Percentiles rank a stretch among this genome's conserved stretches.
Evolutionary conservation across 2,888 invertebrate species (phyloP).

Genomic region (Dilophus febrilis): DNA sequence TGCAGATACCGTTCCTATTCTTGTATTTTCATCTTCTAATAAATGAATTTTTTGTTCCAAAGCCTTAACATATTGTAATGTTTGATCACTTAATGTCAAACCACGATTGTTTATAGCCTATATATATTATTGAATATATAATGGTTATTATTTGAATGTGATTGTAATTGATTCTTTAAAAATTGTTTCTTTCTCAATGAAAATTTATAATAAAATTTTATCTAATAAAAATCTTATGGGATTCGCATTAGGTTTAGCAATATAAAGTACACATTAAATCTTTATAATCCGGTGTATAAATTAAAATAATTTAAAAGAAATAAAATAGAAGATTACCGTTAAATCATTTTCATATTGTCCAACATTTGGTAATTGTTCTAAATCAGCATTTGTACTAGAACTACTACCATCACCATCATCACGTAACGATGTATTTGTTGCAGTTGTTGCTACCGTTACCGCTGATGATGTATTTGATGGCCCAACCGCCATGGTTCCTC

Average conservation of each 20-base stretch:
- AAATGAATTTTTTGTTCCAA: constrained; percentile 75
- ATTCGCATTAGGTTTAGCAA: too few species aligned
- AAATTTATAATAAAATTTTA: too few species aligned
- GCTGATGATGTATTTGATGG: constrained; percentile 15
- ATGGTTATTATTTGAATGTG: too few species aligned
- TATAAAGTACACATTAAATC: too few species aligned
- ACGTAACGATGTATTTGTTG: constrained; percentile 35
- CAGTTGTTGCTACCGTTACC: constrained; percentile 34
- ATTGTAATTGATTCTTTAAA: too few species aligned
- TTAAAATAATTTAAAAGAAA: too few species aligned
- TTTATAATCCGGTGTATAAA: too few species aligned
- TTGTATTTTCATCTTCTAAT: constrained; percentile 51
- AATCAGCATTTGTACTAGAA: constrained; percentile 77
- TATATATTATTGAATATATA: too few species aligned
- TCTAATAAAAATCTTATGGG: too few species aligned
- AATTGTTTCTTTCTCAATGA: too few species aligned
- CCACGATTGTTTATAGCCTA: too few species aligned
- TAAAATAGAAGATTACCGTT: constrained; percentile 22
- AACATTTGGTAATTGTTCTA: constrained; percentile 35
- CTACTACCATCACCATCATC: constrained; percentile 94
- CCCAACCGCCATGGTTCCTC: constrained; percentile 33
- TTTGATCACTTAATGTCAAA: constrained; percentile 50
- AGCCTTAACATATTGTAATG: constrained; percentile 79
- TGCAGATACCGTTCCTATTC: constrained; percentile 23
- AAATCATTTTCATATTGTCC: constrained; percentile 28